Evolutionary conservation across 2,888 invertebrate genomes (phyloP), one percentile per base, ranked within the genome.

Genomic region (Cabera pusaria): DNA sequence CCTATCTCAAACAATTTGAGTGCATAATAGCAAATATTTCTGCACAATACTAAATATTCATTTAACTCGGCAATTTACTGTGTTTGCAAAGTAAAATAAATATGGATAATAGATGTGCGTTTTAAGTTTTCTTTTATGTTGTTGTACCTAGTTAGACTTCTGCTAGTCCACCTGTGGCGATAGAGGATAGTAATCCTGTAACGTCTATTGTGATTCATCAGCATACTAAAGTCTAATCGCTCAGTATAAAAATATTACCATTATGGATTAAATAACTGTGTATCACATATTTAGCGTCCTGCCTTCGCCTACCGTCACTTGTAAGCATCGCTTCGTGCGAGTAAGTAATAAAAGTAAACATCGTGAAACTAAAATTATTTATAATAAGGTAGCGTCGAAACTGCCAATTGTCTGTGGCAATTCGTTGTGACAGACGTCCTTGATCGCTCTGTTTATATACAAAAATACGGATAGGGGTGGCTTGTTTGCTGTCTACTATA

Each of bases 1-100:
- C 32, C 41, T 9, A 52, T 52, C 49, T 33, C 23, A 16, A 59
- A 56, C 50, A 41, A 36, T 31, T 29, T 19, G 5, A 26, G 18
- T 41, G 32, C 18, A 36, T 17, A 10, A 26, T 21, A 32, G n/a
- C 8, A 34, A 39, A 38, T 25, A 10, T 24, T 42, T 24, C 19
- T 12, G 4, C 6, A 3, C 7, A 32, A 18, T 33, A 44, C 23
- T 29, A 34, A 33, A 22, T 32, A 36, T 33, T 39, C 14, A 33
- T 41, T 7, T 32, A 6, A 23, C 18, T 25, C 6, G 20, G 14
- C 5, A 7, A 32, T 35, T 32, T 32, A 28, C 18, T 14, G 19
- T 21, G 14, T 31, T 23, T 6, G 14, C 16, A 10, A 14, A 5
- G 7, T 23, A 6, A n/a, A 12, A 10, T 21, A 26, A 37, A 29